Base-by-base conservation (phyloP, 1,140 invertebrate species). In the Plectus sambesii region DNA sequence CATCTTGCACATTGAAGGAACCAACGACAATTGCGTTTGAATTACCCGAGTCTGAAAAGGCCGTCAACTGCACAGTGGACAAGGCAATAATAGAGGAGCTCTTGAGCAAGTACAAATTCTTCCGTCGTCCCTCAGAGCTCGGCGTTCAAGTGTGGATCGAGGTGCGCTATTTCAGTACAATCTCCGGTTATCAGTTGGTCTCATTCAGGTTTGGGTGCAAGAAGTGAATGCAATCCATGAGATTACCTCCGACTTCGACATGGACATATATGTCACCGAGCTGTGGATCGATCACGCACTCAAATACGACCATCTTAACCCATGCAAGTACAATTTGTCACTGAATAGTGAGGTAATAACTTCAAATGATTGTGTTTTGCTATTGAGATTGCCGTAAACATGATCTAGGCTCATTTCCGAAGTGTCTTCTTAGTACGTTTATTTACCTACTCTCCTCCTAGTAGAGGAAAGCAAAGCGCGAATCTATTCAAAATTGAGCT, bases 141-240 rank as follows among this genome's bases (percentile, higher is more conserved):
- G 60, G 60, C 25, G 60, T 61, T 6, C 55, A 47, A 27, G 60
- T 61, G 2, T 58, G 55, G 46, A 54, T 61, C 23, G 60, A 61
- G 50, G 58, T 59, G 24, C 36, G 56, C 22, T 25, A 35, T n/a
- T n/a, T n/a, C n/a, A n/a, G n/a, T n/a, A n/a, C n/a, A n/a, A n/a
- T n/a, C n/a, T n/a, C n/a, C n/a, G n/a, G n/a, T n/a, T n/a, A n/a
- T n/a, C n/a, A n/a, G n/a, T n/a, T n/a, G n/a, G n/a, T n/a, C n/a
- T 41, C 20, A 22, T 49, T 41, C 17, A 60, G 57, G 56, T 62
- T 19, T 62, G 60, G 60, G 56, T 62, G 2, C 60, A 62, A 45
- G 59, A 62, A 55, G 53, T 62, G 12, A 62, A 59, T 39, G 43
- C 60, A n/a, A 40, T 62, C 6, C 58, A 62, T 33, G 60, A 62